Percentiles rank a stretch among this genome's conserved stretches.
Conservation (phyloP, 1,140 invertebrate genomes). For the Penaeus chinensis region DNA sequence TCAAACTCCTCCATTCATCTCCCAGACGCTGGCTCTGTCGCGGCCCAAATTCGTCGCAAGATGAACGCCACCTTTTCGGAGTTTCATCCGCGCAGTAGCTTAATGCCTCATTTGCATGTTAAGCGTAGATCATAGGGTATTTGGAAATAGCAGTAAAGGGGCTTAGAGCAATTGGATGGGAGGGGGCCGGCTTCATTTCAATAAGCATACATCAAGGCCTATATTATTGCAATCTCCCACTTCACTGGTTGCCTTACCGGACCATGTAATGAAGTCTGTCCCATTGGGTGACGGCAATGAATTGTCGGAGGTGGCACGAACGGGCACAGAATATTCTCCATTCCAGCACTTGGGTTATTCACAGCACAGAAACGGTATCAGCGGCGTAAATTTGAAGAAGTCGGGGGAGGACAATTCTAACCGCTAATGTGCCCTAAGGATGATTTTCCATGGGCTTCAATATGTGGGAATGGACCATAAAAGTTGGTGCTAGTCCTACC, state of each 20-base stretch:
- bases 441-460: conserved; percentile 18
- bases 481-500: conserved; percentile 2
- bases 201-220: conserved; percentile 64
- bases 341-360: conserved; percentile 61
- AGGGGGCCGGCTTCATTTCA: conserved; percentile 64
- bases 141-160: conserved; percentile 35
- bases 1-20: conserved; percentile 30
- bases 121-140: conserved; percentile 50
- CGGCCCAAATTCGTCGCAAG: conserved; percentile 32
- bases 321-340: conserved; percentile 44
- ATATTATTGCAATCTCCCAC: conserved; percentile 65
- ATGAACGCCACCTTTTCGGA: conserved; percentile 48
- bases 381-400: conserved; percentile 55
- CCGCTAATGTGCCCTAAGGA: conserved; percentile 18
- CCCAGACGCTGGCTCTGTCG: conserved; percentile 21
- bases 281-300: conserved; percentile 63
- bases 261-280: conserved; percentile 65
- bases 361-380: conserved; percentile 60
- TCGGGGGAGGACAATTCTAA: conserved; percentile 34
- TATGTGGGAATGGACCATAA: conserved; percentile 29
- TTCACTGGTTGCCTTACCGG: conserved; percentile 64
- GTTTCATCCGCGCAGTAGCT: conserved; percentile 42
- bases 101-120: conserved; percentile 55
- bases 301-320: conserved; percentile 59
- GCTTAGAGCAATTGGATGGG: conserved; percentile 58